These are phyloP conservation scores for Caenorhabditis plicata DNA, from an alignment of 2,888 invertebrate species.

Conservation along the genomic window DNA sequence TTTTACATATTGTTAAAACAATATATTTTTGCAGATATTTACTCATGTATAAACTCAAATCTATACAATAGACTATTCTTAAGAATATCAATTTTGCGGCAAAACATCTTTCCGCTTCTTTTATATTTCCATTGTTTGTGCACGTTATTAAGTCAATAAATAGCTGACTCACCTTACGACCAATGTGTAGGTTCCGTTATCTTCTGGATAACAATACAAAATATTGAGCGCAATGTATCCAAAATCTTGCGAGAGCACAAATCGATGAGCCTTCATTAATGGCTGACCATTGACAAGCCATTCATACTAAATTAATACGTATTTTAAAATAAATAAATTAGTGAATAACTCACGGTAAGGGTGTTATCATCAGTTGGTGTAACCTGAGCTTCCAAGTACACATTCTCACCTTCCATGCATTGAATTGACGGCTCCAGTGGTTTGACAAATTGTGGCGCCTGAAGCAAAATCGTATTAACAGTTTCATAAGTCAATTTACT, in stretches of 20 bases:
- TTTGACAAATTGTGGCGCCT: conserved; percentile 59
- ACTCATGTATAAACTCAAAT: too few relatives aligned
- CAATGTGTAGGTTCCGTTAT: conserved; percentile 81
- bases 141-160: background rate
- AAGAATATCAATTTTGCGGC: too few relatives aligned
- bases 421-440: conserved; percentile 50
- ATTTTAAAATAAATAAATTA: background rate
- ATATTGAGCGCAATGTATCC: conserved; percentile 95
- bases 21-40: too few relatives aligned
- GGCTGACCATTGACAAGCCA: conserved; percentile 95
- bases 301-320: conserved; percentile 75
- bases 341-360: conserved; percentile 46
- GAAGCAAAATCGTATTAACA: background rate
- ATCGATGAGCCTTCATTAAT: conserved; percentile 75
- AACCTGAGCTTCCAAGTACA: conserved; percentile 69
- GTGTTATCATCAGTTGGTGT: conserved; percentile 68
- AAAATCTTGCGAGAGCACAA: conserved; percentile 80
- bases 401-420: conserved; percentile 68
- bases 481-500: conserved; percentile 9
- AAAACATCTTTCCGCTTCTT: too few relatives aligned
- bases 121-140: too few relatives aligned
- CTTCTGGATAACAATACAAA: conserved; percentile 92
- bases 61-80: too few relatives aligned
- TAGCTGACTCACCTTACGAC: conserved; percentile 31
- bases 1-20: too few relatives aligned